Base-by-base conservation (phyloP, 1,140 invertebrate species). In the Lepidurus arcticus region DNA sequence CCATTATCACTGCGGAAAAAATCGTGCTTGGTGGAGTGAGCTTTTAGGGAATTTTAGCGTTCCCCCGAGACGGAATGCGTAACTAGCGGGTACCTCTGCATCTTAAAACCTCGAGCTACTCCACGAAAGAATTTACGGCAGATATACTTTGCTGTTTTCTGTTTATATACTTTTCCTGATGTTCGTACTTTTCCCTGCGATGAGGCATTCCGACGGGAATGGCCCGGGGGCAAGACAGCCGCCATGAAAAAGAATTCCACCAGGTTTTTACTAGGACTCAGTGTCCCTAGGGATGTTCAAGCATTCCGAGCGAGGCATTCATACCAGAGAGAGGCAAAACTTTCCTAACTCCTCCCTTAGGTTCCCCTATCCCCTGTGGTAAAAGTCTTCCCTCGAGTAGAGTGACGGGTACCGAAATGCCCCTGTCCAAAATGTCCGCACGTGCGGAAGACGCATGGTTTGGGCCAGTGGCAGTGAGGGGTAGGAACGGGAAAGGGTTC, bases 261-360 rank as follows among this genome's bases (percentile, higher is more conserved):
- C 5, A 1, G 21, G 21, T 13, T 65, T 65, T 65, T 65, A 65
- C 53, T 16, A 65, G 53, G 16, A 65, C 8, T 65, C 53, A n/a
- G 21, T 65, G 53, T 65, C 53, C 13, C 53, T 65, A 21, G 53
- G 21, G 53, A 65, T 9, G 21, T 65, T 16, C 13, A 65, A 21
- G 53, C 53, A 65, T 65, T 65, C 53, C 53, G 21, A 65, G 53
- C 53, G 53, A 65, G 53, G n/a, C n/a, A n/a, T 65, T 8, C 13
- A 9, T 65, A 65, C 21, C 53, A 13, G 16, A 65, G 21, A 65
- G 53, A 65, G 13, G 16, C 9, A 65, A 65, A 65, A 21, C 21
- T 65, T 21, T 65, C 53, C 45, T 47, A 16, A 16, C 10, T 65
- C 13, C 13, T 21, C 21, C 53, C 53, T 65, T 65, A 7, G 21